phyloP scores from a whole-genome alignment of 2,888 invertebrate species.

The Adineta ricciae region DNA sequence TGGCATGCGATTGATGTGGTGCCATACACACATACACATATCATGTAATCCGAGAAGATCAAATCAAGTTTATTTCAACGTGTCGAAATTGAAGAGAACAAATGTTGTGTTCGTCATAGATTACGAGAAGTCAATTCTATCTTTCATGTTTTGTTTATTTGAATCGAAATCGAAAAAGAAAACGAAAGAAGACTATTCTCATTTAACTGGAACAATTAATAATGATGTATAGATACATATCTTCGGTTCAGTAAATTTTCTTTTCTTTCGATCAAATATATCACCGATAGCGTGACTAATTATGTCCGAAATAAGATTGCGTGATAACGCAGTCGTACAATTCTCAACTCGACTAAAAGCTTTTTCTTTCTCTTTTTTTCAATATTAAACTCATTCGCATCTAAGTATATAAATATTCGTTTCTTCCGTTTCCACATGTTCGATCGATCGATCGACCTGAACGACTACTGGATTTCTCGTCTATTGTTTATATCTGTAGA shows the following conservation, averaged over 20 bases:
- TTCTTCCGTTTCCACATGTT: not conserved
- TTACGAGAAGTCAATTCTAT: not conserved
- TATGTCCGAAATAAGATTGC: slow-evolving; percentile 9
- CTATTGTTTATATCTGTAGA: not conserved
- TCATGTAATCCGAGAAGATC: not conserved
- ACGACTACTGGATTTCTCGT: not conserved
- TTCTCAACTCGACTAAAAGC: slow-evolving; percentile 5
- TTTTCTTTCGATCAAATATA: not conserved
- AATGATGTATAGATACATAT: not conserved
- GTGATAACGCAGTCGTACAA: not conserved
- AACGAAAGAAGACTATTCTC: not conserved
- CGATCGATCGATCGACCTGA: not conserved
- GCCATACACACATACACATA: too few relatives aligned
- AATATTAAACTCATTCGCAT: not conserved
- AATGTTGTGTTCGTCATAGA: not conserved
- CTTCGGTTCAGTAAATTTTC: not conserved
- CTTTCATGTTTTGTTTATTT: not conserved
- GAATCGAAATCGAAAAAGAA: not conserved
- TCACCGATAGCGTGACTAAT: not conserved
- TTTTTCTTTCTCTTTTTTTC: not conserved
- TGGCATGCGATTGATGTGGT: not conserved
- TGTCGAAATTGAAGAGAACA: not conserved
- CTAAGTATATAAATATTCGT: not conserved
- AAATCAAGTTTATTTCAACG: not conserved
- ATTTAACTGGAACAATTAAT: not conserved